Base-by-base conservation (phyloP, 2,797 vertebrate genomes). In the Gadopsis marmoratus region DNA sequence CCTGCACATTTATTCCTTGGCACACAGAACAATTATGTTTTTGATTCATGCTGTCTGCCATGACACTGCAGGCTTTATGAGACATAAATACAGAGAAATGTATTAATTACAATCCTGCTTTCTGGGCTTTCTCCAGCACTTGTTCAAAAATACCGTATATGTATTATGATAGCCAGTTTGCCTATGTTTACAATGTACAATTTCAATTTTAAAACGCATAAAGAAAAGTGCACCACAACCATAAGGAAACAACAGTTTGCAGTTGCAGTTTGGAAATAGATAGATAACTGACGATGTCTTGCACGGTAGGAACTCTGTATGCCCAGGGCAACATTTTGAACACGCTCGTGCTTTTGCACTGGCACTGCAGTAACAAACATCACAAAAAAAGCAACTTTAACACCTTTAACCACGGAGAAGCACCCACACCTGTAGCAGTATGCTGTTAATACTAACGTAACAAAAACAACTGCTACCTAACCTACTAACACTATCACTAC, bases 51-150 rank as follows among this genome's bases (percentile, higher is more conserved):
- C 82, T 67, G 33, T 58, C 67, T 68, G 54, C 39, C 78, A 45
- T 33, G 33, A 64, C 58, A 60, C 50, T 58, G 65, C 66, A 58
- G 26, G 45, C 37, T 82, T 66, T 56, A 81, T 74, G 19, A 65
- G 37, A 62, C 3, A 1, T 21, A 79, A 85, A 81, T 62, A 82
- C 51, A 70, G 13, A 82, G 29, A 81, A 72, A 71, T 77, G 66
- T 69, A 72, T 74, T 86, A 87, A 92, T 90, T 89, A 88, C 74
- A 37, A 72, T 64, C 58, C 54, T 78, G 65, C 69, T 70, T 54
- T 74, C 71, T 82, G 67, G 17, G 35, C 70, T 80, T 68, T 85
- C 62, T 77, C 5, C 23, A 77, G 68, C 45, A 78, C 55, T 71
- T 58, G 54, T 78, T 74, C 26, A 71, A 26, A 33, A 33, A 33